Conservation (phyloP, 2,888 invertebrate genomes). For the Dendrolimus pini region DNA sequence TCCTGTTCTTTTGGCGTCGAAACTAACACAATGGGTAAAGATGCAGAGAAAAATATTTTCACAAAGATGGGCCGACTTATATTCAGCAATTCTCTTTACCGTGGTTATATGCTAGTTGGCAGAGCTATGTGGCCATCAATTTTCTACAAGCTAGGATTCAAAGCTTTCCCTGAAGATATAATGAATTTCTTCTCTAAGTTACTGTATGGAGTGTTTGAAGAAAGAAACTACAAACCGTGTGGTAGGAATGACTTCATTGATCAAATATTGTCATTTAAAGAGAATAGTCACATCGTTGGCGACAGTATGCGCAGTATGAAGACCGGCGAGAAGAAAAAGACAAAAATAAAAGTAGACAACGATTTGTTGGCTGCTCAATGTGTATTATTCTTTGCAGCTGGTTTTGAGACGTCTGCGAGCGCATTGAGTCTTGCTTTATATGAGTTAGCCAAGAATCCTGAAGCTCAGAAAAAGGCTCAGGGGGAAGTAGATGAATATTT, state of each 20-base stretch:
- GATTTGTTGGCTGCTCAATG: constrained; percentile 70
- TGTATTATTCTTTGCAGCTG: constrained; percentile 59
- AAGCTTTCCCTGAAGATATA: constrained; percentile 24
- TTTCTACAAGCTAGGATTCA: constrained; percentile 39
- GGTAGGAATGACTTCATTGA: constrained; percentile 46
- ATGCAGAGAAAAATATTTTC: constrained; percentile 29
- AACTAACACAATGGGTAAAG: constrained; percentile 31
- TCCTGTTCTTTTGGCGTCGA: constrained; percentile 48
- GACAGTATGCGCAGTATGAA: constrained; percentile 35
- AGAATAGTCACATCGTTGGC: constrained; percentile 30
- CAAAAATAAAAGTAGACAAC: constrained; percentile 39
- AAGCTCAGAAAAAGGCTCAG: constrained; percentile 25
- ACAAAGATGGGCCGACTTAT: constrained; percentile 28
- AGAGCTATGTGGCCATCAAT: constrained; percentile 41
- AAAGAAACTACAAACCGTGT: constrained; percentile 27
- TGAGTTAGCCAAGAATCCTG: constrained; percentile 37
- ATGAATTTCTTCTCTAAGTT: constrained; percentile 31
- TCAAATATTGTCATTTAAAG: constrained; percentile 32
- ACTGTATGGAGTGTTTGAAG: constrained; percentile 29
- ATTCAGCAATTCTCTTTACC: constrained; percentile 23
- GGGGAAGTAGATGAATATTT: constrained; percentile 38
- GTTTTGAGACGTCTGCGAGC: constrained; percentile 43
- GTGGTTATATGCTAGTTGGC: constrained; percentile 25
- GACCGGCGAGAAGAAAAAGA: constrained; percentile 20
- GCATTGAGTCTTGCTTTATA: constrained; percentile 30